Evolutionary conservation across 2,888 invertebrate genomes (phyloP), one percentile per base, ranked within the genome.

Genomic region (Elysia crispata): DNA sequence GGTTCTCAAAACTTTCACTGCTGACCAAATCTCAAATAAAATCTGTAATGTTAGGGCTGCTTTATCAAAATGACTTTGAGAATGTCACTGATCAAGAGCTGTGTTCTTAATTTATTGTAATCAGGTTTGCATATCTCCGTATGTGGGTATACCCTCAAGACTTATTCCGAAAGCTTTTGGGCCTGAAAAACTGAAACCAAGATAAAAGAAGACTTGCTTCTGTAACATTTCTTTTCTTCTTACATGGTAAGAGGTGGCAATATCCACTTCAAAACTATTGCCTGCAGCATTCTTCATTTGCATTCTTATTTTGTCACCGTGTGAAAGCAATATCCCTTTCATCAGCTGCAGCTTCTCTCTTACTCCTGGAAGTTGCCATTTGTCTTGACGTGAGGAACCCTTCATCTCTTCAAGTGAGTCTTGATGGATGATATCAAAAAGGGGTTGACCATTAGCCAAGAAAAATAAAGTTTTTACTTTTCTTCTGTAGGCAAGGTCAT

Each of bases 171-270:
- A 88, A n/a, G 88, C 88, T 70, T 83, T 86, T 15, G 86, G 86
- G 30, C 87, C 88, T 28, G 80, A 84, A 85, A 86, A 88, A 62
- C 85, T 84, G 77, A 88, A 87, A 13, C 88, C 88, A 33, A 88
- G 67, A 69, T 85, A 85, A 82, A 88, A 87, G 67, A 78, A 85
- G 23, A 88, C 86, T 13, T 67, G 82, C 67, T 86, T 88, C 66
- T 87, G 83, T 85, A 85, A 86, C 82, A 85, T 73, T n/a, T 69
- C 77, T 62, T 41, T 28, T 76, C 79, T 30, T 83, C 73, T 15
- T 31, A 87, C 85, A n/a, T 82, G 85, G 31, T 84, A 67, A 3
- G 85, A 83, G 31, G 86, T 87, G 30, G 81, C 86, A 25, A 87
- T 85, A n/a, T 50, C 66, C 30, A 87, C 69, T 5, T 33, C 33